Percentiles rank a stretch among this genome's conserved stretches.
Conservation (phyloP, 2,888 invertebrate genomes). For the Ormyrus rosae region DNA sequence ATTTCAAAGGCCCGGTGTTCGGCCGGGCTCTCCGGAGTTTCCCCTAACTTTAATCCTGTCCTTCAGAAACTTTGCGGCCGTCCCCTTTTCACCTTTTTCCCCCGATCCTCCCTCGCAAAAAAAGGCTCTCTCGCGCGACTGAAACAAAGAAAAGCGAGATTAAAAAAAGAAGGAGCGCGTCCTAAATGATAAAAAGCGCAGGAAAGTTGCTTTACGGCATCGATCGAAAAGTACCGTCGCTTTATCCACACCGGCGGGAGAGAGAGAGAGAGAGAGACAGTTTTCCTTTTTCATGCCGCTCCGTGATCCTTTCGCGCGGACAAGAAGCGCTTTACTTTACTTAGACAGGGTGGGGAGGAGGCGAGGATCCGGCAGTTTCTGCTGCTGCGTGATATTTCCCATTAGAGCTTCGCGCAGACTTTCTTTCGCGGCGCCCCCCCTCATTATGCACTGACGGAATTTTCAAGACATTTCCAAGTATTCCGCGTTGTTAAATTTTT, state of each 20-base stretch:
- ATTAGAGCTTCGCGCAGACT: not conserved
- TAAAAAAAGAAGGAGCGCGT: not conserved
- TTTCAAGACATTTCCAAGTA: conserved; percentile 23
- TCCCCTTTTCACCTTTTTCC: not conserved
- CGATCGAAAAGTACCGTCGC: conserved; percentile 15
- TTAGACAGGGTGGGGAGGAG: not conserved
- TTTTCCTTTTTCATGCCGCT: conserved; percentile 1
- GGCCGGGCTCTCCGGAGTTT: not conserved
- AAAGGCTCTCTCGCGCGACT: not conserved
- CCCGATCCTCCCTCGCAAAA: not conserved
- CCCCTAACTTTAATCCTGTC: conserved; percentile 38
- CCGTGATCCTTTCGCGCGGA: conserved; percentile 6
- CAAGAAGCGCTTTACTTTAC: conserved; percentile 37
- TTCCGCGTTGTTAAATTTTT: conserved; percentile 43
- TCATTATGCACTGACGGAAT: conserved; percentile 49
- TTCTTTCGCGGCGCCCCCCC: not conserved
- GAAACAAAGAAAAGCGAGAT: not conserved
- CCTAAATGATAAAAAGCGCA: too few species aligned
- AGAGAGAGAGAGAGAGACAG: not conserved
- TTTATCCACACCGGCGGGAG: not conserved
- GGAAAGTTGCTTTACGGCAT: conserved; percentile 16
- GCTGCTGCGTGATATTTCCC: conserved; percentile 17
- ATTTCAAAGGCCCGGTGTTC: not conserved
- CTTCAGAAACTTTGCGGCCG: conserved; percentile 21
- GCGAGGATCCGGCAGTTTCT: not conserved